Evolutionary conservation across 2,797 vertebrate species (phyloP), one percentile per base, ranked within the genome.

Genomic region (Toxotes lorentzi): DNA sequence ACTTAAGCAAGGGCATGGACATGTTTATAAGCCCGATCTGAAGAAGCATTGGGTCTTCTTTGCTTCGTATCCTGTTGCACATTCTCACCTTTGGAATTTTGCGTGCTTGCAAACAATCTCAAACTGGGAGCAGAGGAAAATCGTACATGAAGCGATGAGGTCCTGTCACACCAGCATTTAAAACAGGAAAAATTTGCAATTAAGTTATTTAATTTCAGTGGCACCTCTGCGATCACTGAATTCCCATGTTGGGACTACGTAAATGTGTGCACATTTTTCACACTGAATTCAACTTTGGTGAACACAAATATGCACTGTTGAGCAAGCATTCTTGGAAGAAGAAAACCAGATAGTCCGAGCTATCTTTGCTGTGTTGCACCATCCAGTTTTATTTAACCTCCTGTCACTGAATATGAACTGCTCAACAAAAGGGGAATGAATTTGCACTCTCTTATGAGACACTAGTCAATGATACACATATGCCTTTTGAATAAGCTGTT

Each of bases 1-100:
- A 70, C 73, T 62, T 62, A n/a, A 66, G 35, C 32, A 16, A 77
- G 47, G 27, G 19, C 19, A 30, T 56, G 4, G 51, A 47, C 27
- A 45, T 51, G 32, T 68, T 69, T 40, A 43, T 21, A 23, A 72
- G 23, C 34, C 34, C n/a, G 43, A 32, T 66, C 70, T 60, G 50
- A 50, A n/a, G 21, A 48, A 12, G n/a, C n/a, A 5, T 10, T 23
- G 1, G 8, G 47, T 8, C 23, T 5, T 12, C 50, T 53, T 53
- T 14, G 30, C 17, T 71, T 14, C 7, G 5, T 11, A 7, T 45
- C 51, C 43, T 48, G 50, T 60, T 40, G 47, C 56, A 41, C 54
- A 13, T 4, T 45, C 14, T 64, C 27, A 59, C 16, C 58, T 69
- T 43, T 30, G 17, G 34, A 41, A 7, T 7, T 54, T 34, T 47